Evolutionary conservation across 1,140 invertebrate species (phyloP).

Genomic region (Cecropterus lyciades): DNA sequence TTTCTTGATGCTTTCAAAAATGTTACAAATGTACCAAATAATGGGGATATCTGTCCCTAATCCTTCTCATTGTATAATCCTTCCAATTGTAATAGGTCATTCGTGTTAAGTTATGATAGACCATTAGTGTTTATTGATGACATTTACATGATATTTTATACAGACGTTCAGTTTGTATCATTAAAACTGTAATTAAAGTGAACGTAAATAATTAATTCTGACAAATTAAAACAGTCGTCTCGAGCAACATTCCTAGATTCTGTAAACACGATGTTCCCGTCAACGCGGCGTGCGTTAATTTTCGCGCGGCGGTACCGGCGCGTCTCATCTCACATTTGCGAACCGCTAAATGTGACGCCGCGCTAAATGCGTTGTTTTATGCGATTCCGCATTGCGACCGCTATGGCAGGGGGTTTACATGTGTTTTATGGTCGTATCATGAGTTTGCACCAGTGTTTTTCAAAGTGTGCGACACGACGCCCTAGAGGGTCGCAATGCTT

Average conservation of each 20-base stretch:
- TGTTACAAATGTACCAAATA: too few species aligned
- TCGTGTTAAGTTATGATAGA: too few species aligned
- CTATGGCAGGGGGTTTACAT: conserved; percentile 19
- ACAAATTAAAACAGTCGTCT: not conserved
- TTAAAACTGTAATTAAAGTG: not conserved
- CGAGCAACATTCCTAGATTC: not conserved
- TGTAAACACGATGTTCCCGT: conserved; percentile 14
- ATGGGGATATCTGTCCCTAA: too few species aligned
- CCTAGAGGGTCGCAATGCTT: too few species aligned
- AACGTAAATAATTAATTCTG: not conserved
- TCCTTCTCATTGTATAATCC: too few species aligned
- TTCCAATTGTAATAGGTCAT: too few species aligned
- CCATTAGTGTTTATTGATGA: too few species aligned
- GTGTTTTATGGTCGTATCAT: conserved; percentile 5
- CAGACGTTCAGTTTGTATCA: not conserved
- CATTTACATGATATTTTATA: too few species aligned
- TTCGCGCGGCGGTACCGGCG: conserved; percentile 45
- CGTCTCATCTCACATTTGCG: conserved; percentile 40
- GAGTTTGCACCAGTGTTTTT: not conserved
- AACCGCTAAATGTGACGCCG: conserved; percentile 52
- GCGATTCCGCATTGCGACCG: conserved; percentile 41
- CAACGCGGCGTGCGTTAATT: conserved; percentile 43
- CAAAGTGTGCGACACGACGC: too few species aligned
- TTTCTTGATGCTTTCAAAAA: too few species aligned
- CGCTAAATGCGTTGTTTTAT: conserved; percentile 44